Conservation (phyloP, 1,140 invertebrate species). For the Eurosta solidaginis region DNA sequence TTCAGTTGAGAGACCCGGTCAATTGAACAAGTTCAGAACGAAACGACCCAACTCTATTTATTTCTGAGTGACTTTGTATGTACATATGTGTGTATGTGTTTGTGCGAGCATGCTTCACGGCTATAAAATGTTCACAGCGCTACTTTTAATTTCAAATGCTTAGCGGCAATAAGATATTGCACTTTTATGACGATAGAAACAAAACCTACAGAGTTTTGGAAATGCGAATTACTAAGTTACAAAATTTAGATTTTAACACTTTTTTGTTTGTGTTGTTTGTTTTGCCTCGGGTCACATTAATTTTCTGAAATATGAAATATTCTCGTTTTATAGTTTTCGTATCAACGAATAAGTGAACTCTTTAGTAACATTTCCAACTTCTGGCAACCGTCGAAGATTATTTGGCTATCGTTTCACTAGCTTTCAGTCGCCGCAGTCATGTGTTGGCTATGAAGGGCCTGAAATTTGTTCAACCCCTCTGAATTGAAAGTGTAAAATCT, state of each 20-base stretch:
- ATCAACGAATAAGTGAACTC: not conserved
- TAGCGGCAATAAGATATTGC: not conserved
- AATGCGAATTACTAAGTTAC: too few relatives aligned
- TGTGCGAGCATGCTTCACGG: not conserved
- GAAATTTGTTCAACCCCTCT: too few relatives aligned
- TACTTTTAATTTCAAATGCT: slow-evolving; percentile 14
- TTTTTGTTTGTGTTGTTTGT: too few relatives aligned
- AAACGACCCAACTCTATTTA: not conserved
- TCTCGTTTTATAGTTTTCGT: not conserved
- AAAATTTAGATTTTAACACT: too few relatives aligned
- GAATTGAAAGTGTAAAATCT: too few relatives aligned
- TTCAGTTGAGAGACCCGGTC: too few relatives aligned
- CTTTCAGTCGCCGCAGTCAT: not conserved
- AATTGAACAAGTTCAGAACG: too few relatives aligned
- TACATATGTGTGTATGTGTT: not conserved
- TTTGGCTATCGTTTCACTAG: not conserved
- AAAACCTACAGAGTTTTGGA: too few relatives aligned
- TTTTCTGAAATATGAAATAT: not conserved
- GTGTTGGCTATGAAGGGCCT: not conserved
- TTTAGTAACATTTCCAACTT: not conserved
- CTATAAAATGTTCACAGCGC: slow-evolving; percentile 3
- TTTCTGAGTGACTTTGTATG: not conserved
- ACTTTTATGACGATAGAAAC: not conserved
- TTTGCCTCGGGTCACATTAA: too few relatives aligned
- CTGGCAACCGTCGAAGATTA: not conserved